Base-by-base conservation (phyloP, 2,113 vertebrate genomes). In the Rhadina sibilatrix region DNA sequence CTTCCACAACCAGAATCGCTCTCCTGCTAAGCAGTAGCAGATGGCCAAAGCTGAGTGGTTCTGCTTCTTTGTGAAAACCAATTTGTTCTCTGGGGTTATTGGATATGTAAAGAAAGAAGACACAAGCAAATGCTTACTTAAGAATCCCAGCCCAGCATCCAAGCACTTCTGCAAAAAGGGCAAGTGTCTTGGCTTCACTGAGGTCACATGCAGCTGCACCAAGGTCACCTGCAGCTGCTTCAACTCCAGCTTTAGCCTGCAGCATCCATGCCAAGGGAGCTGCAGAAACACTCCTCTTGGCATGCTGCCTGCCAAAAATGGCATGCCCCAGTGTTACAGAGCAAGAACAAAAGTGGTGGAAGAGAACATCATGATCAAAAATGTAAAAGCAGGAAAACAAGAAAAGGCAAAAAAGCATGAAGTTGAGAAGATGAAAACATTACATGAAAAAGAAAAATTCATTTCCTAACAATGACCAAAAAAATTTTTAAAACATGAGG, bases 11-110 rank as follows among this genome's bases (percentile, higher is more conserved):
- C 64, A 92, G 88, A 72, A 83, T 72, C 0, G 0, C 70, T 69
- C 68, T 70, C 87, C 93, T 71, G 90, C 92, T 86, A 74, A 86
- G 93, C 71, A 81, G 82, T 69, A 96, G 69, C 88, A 96, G 92
- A 97, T 92, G 85, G 94, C 83, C 89, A 87, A 76, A 83, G 68
- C 46, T 37, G 27, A n/a, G 54, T 30, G n/a, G 31, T 63, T 93
- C 68, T 85, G 35, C 93, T 83, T 91, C 81, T 63, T 1, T 1
- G 38, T 44, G 49, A 82, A 93, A 93, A 94, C 23, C 35, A 70
- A 92, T 92, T 83, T 93, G 54, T 5, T 93, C 93, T 74, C 61
- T 12, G 22, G 28, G 15, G 42, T 40, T 88, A 33, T 65, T 80
- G 47, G 46, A 46, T 90, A 79, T 14, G 33, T 31, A 50, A 92